These are phyloP conservation scores for Coptotermes formosanus DNA, from an alignment of 1,140 invertebrate species.

Conservation along the genomic window DNA sequence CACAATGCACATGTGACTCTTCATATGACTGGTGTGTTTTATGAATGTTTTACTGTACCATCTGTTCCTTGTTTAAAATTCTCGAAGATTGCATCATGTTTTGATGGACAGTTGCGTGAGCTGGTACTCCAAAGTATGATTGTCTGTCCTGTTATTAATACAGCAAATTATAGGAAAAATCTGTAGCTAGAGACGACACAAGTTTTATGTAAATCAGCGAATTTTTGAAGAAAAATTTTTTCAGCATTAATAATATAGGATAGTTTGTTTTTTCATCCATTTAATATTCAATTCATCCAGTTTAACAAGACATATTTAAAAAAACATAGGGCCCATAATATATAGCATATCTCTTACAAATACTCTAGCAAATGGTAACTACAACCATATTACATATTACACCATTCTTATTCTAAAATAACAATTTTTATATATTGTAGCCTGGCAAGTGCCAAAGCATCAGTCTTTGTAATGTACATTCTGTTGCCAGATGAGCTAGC, in stretches of 20 bases:
- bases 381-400: constrained; percentile 17
- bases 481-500: neutral
- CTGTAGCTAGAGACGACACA: neutral
- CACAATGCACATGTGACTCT: no score
- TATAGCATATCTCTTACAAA: constrained; percentile 6
- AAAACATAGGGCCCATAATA: constrained; percentile 12
- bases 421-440: neutral
- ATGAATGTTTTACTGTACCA: no score
- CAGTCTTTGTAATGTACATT: constrained; percentile 3
- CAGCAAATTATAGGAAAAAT: neutral
- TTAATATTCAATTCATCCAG: constrained; percentile 5
- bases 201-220: neutral
- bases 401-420: neutral
- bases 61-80: no score
- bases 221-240: neutral
- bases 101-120: neutral
- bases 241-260: neutral
- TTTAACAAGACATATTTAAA: neutral
- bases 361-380: constrained; percentile 11
- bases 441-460: neutral
- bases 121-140: neutral
- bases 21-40: no score
- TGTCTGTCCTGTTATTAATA: neutral
- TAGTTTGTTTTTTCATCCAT: neutral
- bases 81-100: no score